Evolutionary conservation across 1,140 invertebrate genomes (phyloP).

Genomic region (Zaprionus africanus): DNA sequence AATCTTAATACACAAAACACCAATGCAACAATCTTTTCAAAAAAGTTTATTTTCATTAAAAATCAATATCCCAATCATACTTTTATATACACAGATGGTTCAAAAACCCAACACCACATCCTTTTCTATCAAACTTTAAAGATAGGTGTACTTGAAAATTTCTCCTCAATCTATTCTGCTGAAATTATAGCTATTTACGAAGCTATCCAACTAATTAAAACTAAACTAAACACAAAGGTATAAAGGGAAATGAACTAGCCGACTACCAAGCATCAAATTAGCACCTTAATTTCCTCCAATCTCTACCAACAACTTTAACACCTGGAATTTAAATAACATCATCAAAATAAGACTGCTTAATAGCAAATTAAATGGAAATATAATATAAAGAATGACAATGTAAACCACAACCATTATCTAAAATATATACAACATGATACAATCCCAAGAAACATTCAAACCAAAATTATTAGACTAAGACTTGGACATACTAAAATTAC

Average conservation of each 20-base stretch:
- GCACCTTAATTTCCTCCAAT: constrained; percentile 12
- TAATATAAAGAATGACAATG: too few relatives aligned
- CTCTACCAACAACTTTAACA: not conserved
- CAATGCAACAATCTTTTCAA: not conserved
- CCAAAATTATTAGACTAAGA: not conserved
- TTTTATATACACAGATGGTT: constrained; percentile 20
- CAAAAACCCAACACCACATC: constrained; percentile 12
- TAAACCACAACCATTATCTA: not conserved
- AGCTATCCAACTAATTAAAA: too few relatives aligned
- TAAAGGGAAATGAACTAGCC: constrained; percentile 9
- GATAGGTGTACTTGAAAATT: constrained; percentile 19
- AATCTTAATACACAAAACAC: constrained; percentile 19
- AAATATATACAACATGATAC: not conserved
- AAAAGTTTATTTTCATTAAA: constrained; percentile 1
- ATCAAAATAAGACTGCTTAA: not conserved
- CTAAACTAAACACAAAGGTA: not conserved
- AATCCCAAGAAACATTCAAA: constrained; percentile 8
- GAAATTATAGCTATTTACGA: too few relatives aligned
- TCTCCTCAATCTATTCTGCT: constrained; percentile 9
- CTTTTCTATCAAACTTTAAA: constrained; percentile 22
- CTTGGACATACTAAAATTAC: too few relatives aligned
- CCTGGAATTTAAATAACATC: not conserved
- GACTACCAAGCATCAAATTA: constrained; percentile 19
- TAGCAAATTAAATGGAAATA: constrained; percentile 6
- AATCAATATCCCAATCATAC: too few relatives aligned